Evolutionary conservation across 2,113 vertebrate species (phyloP), one percentile per base, ranked within the genome.

Genomic region (Phasianus colchicus): DNA sequence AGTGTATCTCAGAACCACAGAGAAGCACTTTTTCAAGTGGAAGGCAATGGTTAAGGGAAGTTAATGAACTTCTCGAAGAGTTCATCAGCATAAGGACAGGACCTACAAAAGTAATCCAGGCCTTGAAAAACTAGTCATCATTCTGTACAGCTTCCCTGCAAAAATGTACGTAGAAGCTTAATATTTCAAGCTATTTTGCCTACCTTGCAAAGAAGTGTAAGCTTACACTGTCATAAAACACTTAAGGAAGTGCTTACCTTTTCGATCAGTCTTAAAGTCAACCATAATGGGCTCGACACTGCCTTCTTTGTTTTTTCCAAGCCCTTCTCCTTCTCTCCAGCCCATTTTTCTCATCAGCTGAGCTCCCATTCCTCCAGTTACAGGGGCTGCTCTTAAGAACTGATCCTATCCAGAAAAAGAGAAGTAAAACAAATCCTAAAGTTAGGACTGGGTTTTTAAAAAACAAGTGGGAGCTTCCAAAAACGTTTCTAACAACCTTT

Each of bases 261-360:
- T 99, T 71, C 99, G 98, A 91, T 99, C 99, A 0, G 99, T 99
- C 96, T 99, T 99, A 95, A 99, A 99, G 93, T 99, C 99, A 9
- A 99, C 99, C 48, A 99, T 94, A 95, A 99, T 99, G 13, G 99
- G 99, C 80, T 99, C 99, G 75, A 99, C 98, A 4, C 99, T 99
- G 48, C 99, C 99, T 97, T 99, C 99, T 45, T 99, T 98, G 97
- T 99, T 98, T 97, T 99, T 98, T 25, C 99, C 99, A 3, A 99
- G 98, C 34, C 99, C 99, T 96, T 99, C 99, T 85, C 99, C 99
- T 63, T 98, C 98, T 96, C 97, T 98, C 99, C 99, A 99, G 91
- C 99, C 99, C 99, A 99, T 99, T 97, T 99, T 99, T 78, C 99
- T 98, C 99, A 99, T 99, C 67, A 99, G 98, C 57, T 99, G 98